Base-by-base conservation (phyloP, 2,888 invertebrate genomes). In the Pyrrhosoma nymphula region DNA sequence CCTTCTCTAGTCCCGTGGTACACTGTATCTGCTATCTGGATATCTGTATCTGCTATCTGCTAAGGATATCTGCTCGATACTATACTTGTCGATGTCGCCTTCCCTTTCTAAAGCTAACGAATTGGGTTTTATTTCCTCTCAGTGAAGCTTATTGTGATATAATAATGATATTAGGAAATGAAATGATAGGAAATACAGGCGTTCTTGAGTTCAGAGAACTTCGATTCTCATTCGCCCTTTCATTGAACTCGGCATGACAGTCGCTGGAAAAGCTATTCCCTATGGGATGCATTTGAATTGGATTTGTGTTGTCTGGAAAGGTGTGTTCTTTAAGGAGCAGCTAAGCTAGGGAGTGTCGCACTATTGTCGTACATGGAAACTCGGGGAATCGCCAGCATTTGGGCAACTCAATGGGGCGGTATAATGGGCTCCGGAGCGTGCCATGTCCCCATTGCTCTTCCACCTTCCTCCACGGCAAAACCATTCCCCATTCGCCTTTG, bases 321-420 rank as follows among this genome's bases (percentile, higher is more conserved):
- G 69, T 69, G 26, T 69, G n/a, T 14, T 18, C 69, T 69, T 69
- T 60, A n/a, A 26, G 69, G 69, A 69, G 69, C 69, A n/a, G 69
- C 69, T n/a, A 6, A 10, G 14, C 69, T 26, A 69, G n/a, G 69
- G 69, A 69, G 69, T 69, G 69, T 69, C 69, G 69, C 12, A 69
- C n/a, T n/a, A 69, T 69, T n/a, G 69, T 69, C 69, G 69, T n/a
- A 69, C 69, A 60, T 20, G 60, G 6, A n/a, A 69, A 69, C 69
- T 69, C n/a, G 69, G n/a, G 47, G 69, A 69, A 69, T 82, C 35
- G 82, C 35, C 82, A 82, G 82, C 82, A 82, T 82, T 82, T 82
- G 82, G 82, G 82, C 69, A 69, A 26, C 26, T 69, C 26, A 82
- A 35, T 35, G 30, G 82, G 82, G 35, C 16, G 30, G 82, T 82